Base-by-base conservation (phyloP, 2,113 vertebrate genomes). In the Alligator mississippiensis region DNA sequence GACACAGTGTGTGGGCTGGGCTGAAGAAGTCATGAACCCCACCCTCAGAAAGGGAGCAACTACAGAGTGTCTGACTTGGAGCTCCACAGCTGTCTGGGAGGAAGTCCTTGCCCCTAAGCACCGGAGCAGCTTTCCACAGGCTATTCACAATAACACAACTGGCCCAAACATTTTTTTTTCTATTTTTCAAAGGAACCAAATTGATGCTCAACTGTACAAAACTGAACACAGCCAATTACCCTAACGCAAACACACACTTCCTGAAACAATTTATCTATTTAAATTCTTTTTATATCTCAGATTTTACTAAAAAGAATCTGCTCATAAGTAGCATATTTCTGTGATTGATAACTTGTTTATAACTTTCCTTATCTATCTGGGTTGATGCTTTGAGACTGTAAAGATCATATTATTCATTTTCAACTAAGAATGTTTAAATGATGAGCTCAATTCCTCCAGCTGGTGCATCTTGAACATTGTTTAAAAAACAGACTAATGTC, bases 1-100 rank as follows among this genome's bases (percentile, higher is more conserved):
- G 68, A 74, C 92, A 77, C 0, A 0, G 82, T 96, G 95, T 96
- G 95, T 96, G 96, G 96, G 91, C 97, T 62, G 55, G 80, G 34
- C 76, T 93, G 76, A 80, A 30, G 70, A 12, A 93, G 85, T 74
- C 55, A 82, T 61, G 92, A 85, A 81, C 24, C 34, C 77, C 85
- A 70, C 21, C 90, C 87, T 88, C 91, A 80, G 84, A 58, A 92
- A 96, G 55, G 54, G 84, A 95, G 80, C 47, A 75, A 92, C 62
- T 78, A 55, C 83, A 83, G 63, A 86, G 89, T 72, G 62, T 72
- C 58, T 88, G 79, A 70, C 74, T 68, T 77, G 80, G 84, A 55
- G 94, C 89, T 92, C 74, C 82, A 81, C 19, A 76, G 94, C 93
- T 92, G 90, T 80, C 91, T 54, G 11, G 89, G 58, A 87, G 64